Evolutionary conservation across 2,797 vertebrate species (phyloP).

Genomic region (Anniella stebbinsi): DNA sequence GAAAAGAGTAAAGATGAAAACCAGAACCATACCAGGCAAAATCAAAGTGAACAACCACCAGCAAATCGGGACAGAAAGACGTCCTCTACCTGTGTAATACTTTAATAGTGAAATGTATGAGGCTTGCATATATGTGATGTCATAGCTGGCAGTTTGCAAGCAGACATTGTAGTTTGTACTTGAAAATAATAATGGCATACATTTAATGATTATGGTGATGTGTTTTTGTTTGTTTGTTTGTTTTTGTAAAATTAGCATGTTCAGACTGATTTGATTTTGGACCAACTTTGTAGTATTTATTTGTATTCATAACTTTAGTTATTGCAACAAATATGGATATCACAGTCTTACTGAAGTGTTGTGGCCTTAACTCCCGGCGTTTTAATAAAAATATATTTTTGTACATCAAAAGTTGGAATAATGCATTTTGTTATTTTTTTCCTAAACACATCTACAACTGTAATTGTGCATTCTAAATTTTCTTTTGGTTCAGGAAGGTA

Average conservation of each 20-base stretch:
- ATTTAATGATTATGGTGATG: constrained; percentile 49
- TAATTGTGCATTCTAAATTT: constrained; percentile 54
- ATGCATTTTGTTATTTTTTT: constrained; percentile 66
- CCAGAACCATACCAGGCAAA: constrained; percentile 65
- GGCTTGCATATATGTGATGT: not conserved
- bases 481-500: constrained; percentile 54
- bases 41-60: constrained; percentile 57
- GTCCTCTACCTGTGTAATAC: constrained; percentile 84
- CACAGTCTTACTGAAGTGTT: constrained; percentile 71
- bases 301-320: constrained; percentile 70
- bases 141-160: constrained; percentile 62
- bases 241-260: constrained; percentile 58
- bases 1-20: constrained; percentile 71
- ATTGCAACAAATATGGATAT: constrained; percentile 49
- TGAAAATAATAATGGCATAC: constrained; percentile 71
- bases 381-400: constrained; percentile 78
- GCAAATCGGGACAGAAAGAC: constrained; percentile 72
- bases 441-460: constrained; percentile 59
- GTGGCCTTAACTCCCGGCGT: constrained; percentile 79
- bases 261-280: constrained; percentile 59
- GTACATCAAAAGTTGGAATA: constrained; percentile 67
- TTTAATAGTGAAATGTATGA: constrained; percentile 75
- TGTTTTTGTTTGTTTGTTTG: constrained; percentile 48
- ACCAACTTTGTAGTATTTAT: constrained; percentile 77
- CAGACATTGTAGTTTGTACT: constrained; percentile 71